phyloP scores from a whole-genome alignment of 2,888 invertebrate species.

The Plebejus melissa region DNA sequence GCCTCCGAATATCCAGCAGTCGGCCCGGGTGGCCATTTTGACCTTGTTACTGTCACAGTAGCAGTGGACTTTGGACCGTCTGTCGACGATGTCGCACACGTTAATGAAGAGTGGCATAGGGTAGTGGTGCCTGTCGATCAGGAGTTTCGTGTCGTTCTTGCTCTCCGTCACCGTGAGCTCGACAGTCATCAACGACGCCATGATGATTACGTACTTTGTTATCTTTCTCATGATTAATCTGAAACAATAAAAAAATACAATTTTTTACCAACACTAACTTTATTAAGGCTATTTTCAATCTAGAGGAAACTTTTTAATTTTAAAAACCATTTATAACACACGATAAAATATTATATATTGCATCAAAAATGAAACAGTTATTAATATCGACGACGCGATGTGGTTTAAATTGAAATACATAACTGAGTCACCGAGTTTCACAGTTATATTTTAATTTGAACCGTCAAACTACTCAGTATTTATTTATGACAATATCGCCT shows the following conservation, averaged over 20 bases:
- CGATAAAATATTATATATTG: background rate
- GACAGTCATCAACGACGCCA: conserved; percentile 64
- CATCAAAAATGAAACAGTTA: background rate
- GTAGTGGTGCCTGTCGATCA: conserved; percentile 59
- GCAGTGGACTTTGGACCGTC: conserved; percentile 70
- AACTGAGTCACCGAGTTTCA: background rate
- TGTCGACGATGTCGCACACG: conserved; percentile 67
- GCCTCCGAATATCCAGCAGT: conserved; percentile 85
- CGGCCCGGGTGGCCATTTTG: conserved; percentile 82
- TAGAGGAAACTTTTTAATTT: too few species aligned
- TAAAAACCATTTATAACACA: background rate
- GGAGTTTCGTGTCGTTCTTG: conserved; percentile 60
- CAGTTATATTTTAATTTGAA: background rate
- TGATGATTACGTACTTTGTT: conserved; percentile 62
- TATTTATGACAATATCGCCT: conserved; percentile 29
- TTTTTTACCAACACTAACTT: background rate
- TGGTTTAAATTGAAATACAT: background rate
- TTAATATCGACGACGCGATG: background rate
- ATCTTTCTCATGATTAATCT: conserved; percentile 61
- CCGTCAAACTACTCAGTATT: background rate
- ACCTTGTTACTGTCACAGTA: conserved; percentile 70
- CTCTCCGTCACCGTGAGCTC: conserved; percentile 64
- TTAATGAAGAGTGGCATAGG: conserved; percentile 64
- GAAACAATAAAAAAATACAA: conserved; percentile 45
- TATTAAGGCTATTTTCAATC: too few species aligned